A percentile compares a stretch with the other conserved stretches of the same genome.
Conservation (phyloP, 2,797 vertebrate species). For the Gymnopithys bicolor region DNA sequence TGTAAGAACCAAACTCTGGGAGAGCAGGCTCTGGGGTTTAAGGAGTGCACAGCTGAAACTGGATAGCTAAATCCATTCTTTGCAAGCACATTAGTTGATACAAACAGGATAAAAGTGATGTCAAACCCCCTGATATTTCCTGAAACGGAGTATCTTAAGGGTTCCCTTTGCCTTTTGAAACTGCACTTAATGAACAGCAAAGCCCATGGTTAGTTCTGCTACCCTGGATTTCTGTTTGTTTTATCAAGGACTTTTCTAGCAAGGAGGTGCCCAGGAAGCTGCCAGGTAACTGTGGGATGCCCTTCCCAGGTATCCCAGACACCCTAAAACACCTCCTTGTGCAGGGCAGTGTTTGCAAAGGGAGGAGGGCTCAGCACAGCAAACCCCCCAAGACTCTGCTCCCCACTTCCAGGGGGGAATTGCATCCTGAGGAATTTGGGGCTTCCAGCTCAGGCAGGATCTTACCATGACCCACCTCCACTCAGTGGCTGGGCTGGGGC, state of each 20-base stretch:
- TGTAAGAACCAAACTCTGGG: background rate
- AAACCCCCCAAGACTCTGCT: background rate
- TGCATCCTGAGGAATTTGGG: accelerated
- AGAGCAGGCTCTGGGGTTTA: background rate
- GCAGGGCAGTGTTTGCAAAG: accelerated
- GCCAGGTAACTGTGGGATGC: background rate
- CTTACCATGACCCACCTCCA: background rate
- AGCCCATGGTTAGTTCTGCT: background rate
- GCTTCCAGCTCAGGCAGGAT: background rate
- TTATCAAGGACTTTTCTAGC: background rate
- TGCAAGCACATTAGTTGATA: background rate
- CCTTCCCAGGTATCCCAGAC: background rate
- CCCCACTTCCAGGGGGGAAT: background rate
- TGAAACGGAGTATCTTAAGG: background rate
- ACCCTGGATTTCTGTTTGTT: slow-evolving; percentile 7
- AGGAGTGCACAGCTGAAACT: background rate
- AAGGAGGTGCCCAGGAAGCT: background rate
- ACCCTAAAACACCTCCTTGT: background rate
- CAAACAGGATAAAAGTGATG: background rate
- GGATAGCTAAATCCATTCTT: background rate
- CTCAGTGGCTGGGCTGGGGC: background rate
- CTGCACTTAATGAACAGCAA: background rate
- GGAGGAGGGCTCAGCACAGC: background rate
- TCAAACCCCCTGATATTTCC: background rate
- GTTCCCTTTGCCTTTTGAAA: background rate